A percentile compares a stretch with the other conserved stretches of the same genome.
phyloP scores from a whole-genome alignment of 2,113 vertebrate species.

The Myocastor coypus region DNA sequence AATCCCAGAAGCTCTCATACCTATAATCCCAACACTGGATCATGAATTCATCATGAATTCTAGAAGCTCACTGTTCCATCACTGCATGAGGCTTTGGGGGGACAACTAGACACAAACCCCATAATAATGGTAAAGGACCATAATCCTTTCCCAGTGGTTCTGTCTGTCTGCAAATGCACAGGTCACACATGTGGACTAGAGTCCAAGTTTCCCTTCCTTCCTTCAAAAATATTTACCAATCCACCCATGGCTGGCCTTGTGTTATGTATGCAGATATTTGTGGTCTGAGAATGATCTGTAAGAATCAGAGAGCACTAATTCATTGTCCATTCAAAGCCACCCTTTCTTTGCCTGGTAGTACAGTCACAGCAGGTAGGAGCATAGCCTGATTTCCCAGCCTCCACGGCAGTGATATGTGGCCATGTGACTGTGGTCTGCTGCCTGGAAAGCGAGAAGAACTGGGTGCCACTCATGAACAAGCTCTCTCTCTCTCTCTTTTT shows the following conservation, averaged over 20 bases:
- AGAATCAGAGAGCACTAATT: not conserved
- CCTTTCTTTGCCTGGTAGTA: not conserved
- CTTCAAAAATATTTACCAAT: slow-evolving; percentile 5
- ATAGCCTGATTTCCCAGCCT: not conserved
- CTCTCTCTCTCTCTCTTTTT: too few relatives aligned
- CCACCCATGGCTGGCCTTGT: not conserved
- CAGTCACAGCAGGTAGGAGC: not conserved
- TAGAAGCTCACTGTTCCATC: too few relatives aligned
- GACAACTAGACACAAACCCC: too few relatives aligned
- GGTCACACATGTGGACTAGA: too few relatives aligned
- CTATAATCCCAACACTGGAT: too few relatives aligned
- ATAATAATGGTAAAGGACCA: not conserved
- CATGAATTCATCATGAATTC: too few relatives aligned
- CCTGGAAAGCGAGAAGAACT: not conserved
- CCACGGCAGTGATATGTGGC: not conserved
- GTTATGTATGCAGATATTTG: not conserved
- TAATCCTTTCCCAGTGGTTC: not conserved
- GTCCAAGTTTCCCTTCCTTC: not conserved
- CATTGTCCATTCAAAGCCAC: not conserved
- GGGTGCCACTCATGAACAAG: not conserved
- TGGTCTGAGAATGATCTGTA: not conserved
- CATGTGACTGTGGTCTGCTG: not conserved
- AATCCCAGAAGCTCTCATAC: too few relatives aligned
- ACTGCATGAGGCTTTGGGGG: too few relatives aligned
- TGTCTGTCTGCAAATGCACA: not conserved